A percentile compares a stretch with the other conserved stretches of the same genome.
phyloP scores from a whole-genome alignment of 2,797 vertebrate genomes.

The Peromyscus melanophrys region DNA sequence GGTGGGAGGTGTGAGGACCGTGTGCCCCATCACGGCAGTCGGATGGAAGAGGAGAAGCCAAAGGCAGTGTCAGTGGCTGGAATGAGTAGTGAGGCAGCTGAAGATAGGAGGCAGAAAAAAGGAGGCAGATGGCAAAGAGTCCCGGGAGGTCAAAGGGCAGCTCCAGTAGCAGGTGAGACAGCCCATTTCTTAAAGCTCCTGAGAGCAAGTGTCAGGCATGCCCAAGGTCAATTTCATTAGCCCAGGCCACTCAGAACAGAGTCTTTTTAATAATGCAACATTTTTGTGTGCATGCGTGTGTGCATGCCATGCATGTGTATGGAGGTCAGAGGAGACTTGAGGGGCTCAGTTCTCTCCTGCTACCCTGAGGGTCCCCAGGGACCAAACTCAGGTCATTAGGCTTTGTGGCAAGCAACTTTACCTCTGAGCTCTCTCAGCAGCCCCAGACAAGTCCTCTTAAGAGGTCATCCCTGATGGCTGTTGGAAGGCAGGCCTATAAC shows the following conservation, averaged over 20 bases:
- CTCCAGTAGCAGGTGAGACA: neutral
- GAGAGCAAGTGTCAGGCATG: neutral
- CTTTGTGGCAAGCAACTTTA: neutral
- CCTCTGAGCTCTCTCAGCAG: neutral
- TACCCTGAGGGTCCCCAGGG: neutral
- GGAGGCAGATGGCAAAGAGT: neutral
- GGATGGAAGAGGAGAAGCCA: too few relatives aligned
- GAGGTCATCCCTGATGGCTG: too few relatives aligned
- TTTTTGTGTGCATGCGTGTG: neutral
- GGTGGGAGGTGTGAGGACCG: fast-evolving
- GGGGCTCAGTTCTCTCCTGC: too few relatives aligned
- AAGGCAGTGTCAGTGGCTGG: neutral
- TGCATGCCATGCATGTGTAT: too few relatives aligned
- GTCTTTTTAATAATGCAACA: neutral
- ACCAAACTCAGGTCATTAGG: neutral
- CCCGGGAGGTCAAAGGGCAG: neutral
- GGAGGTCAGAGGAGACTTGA: neutral
- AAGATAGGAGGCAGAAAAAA: neutral
- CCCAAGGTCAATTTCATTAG: neutral
- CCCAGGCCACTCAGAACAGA: neutral
- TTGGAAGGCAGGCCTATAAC: fast-evolving
- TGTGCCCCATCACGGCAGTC: fast-evolving
- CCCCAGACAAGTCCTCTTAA: neutral
- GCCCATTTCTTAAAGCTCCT: fast-evolving
- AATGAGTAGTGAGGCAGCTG: too few relatives aligned